These are phyloP conservation scores for Argyresthia goedartella DNA, from an alignment of 2,888 invertebrate species.

Conservation along the genomic window DNA sequence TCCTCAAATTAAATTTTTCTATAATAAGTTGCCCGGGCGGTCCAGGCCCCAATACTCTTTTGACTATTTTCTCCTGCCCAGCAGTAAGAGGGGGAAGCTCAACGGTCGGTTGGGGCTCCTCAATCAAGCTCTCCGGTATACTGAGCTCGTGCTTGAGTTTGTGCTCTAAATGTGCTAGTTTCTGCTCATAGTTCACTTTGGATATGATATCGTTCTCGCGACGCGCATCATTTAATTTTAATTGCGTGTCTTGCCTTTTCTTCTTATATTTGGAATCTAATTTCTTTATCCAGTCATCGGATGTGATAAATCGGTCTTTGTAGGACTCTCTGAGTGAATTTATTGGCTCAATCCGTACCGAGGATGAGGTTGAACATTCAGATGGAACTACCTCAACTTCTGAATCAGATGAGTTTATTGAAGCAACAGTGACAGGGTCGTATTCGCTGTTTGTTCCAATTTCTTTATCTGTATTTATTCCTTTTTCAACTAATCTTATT, in stretches of 20 bases:
- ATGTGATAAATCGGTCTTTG: constrained; percentile 59
- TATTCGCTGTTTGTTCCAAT: constrained; percentile 39
- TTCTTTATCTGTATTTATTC: constrained; percentile 31
- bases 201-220: constrained; percentile 58
- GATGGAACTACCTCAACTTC: constrained; percentile 54
- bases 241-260: constrained; percentile 45
- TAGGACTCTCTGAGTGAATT: constrained; percentile 72
- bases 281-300: constrained; percentile 65
- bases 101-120: constrained; percentile 47
- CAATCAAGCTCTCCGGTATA: constrained; percentile 63
- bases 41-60: constrained; percentile 68
- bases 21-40: constrained; percentile 76
- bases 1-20: constrained; percentile 61
- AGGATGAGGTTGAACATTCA: constrained; percentile 50
- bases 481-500: constrained; percentile 40
- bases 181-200: constrained; percentile 55
- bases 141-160: constrained; percentile 52
- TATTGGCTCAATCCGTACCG: constrained; percentile 43
- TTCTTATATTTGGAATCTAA: constrained; percentile 58
- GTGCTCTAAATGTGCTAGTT: constrained; percentile 51
- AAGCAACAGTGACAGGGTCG: constrained; percentile 54
- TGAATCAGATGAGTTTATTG: constrained; percentile 58
- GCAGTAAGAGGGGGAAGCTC: constrained; percentile 75
- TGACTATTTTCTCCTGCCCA: constrained; percentile 73
- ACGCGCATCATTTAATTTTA: constrained; percentile 53